phyloP scores from a whole-genome alignment of 2,888 invertebrate genomes.

The Cantharis rustica region DNA sequence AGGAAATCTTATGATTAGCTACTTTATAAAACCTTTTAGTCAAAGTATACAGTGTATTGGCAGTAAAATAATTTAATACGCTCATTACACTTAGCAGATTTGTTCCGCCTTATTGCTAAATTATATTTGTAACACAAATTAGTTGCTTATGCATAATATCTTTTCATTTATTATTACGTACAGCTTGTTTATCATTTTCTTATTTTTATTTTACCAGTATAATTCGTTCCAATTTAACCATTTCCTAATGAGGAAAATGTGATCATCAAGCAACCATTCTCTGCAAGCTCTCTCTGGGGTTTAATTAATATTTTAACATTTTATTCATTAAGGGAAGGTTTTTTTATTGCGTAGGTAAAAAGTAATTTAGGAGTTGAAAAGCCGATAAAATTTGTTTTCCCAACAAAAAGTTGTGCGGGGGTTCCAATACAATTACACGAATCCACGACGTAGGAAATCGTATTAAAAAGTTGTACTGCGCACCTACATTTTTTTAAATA shows the following conservation, averaged over 20 bases:
- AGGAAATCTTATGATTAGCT: neutral
- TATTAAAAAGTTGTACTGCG: neutral
- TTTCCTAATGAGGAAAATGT: neutral
- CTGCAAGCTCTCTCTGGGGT: neutral
- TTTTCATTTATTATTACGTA: neutral
- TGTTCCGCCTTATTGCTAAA: neutral
- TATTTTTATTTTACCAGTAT: neutral
- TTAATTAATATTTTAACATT: neutral
- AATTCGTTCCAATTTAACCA: neutral
- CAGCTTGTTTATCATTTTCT: neutral
- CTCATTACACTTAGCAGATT: neutral
- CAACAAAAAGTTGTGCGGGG: neutral
- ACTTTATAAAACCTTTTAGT: neutral
- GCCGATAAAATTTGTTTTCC: neutral
- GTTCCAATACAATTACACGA: neutral
- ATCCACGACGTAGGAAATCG: too few species aligned
- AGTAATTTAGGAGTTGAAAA: neutral
- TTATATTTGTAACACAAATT: neutral
- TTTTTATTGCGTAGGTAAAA: neutral
- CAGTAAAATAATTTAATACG: neutral
- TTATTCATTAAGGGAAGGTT: neutral
- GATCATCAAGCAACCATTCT: neutral
- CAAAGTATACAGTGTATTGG: neutral
- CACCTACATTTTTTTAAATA: neutral
- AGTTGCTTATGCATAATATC: neutral